Evolutionary conservation across 2,113 vertebrate species (phyloP), one percentile per base, ranked within the genome.

Genomic region (Phodopus roborovskii): DNA sequence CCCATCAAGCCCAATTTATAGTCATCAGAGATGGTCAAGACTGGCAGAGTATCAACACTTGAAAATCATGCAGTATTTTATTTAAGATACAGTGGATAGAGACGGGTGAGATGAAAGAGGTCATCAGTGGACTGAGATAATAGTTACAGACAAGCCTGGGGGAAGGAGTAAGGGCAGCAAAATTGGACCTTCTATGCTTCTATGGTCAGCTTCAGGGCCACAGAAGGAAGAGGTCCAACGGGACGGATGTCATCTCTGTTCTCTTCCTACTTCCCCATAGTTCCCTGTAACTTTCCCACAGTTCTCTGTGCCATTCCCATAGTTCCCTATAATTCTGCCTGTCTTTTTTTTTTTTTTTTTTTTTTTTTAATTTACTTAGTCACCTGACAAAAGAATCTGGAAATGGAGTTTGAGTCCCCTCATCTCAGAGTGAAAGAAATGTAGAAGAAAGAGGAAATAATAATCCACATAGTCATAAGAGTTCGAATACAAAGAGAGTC

Each of bases 71-170:
- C 36, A 30, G 13, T 79, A 13, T 64, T 68, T 92, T 73, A 82
- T 70, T 94, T 77, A 89, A 74, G 93, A 87, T 45, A 50, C 50
- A 88, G 84, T 36, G 12, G 17, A 64, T 86, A 58, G 58, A 93
- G 7, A 4, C 42, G 71, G 50, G 68, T 73, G 70, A 85, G 70
- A n/a, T 90, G 77, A 71, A 92, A 88, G 68, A 91, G 28, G 68
- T 45, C 9, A 19, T 8, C 2, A 15, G 16, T 33, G 56, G 20
- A n/a, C 50, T 50, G 74, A 39, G 60, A 48, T 92, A 39, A 30
- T 33, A 78, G 84, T 28, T 70, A 12, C 10, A 77, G 56, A 66
- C 45, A 28, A 94, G 10, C 6, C 36, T 4, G 17, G 22, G 45
- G 45, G 73, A 42, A 30, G 42, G 19, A 94, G 24, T 30, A 70